Base-by-base conservation (phyloP, 2,113 vertebrate genomes). In the Corythoichthys haematopterus region DNA sequence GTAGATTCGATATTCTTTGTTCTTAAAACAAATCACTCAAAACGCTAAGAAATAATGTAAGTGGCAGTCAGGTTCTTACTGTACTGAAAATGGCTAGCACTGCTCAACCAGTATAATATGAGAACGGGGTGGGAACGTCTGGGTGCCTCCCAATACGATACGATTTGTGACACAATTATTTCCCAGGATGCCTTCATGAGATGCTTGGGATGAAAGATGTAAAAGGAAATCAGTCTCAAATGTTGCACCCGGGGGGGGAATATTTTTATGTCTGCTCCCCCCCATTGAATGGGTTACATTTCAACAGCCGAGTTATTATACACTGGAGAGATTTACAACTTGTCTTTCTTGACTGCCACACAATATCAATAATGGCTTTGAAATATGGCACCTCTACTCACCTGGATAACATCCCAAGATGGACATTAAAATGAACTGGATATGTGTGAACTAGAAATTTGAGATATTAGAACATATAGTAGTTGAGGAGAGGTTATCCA, bases 211-310 rank as follows among this genome's bases (percentile, higher is more conserved):
- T 60, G 47, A 65, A 64, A 43, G 57, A 43, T 64, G 58, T 67
- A 16, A 69, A 2, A 13, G 5, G 16, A 71, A 74, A 46, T 36
- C 28, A 36, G 69, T n/a, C 56, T 61, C 3, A 38, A 50, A 40
- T 53, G 15, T 14, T 48, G 37, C 37, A 48, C 53, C 66, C 52
- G 0, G 46, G 36, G 64, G 64, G 14, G 0, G 58, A 9, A 53
- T 64, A 37, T 36, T 64, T 74, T 75, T 52, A 46, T 75, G 45
- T 75, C 81, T 67, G 35, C 53, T 51, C 51, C 14, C 14, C 38
- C 16, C 9, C 40, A 48, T 9, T 20, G 35, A 43, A 20, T 13
- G 35, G 75, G 65, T 20, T 75, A 20, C 33, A 10, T 74, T 16
- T 72, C 70, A 70, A 1, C 6, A 65, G 15, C 51, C 28, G 36